A percentile compares a stretch with the other conserved stretches of the same genome.
Evolutionary conservation across 2,888 invertebrate genomes (phyloP).

Genomic region (Sinelater perroti): DNA sequence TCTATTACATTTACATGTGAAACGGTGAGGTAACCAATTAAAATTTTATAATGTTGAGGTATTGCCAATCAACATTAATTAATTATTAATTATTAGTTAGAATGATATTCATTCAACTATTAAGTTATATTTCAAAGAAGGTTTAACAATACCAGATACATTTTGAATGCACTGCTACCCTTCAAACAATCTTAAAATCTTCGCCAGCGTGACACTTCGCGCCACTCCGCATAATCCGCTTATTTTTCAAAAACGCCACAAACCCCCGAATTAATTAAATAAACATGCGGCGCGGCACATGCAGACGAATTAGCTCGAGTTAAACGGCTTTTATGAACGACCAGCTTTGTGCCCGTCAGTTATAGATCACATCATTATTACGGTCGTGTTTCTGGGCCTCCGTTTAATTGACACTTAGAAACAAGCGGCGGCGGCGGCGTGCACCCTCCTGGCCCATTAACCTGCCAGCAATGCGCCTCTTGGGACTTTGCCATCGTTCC

Average conservation of each 20-base stretch:
- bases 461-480: constrained; percentile 32
- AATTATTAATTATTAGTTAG: background rate
- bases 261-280: constrained; percentile 17
- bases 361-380: constrained; percentile 26
- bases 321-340: constrained; percentile 18
- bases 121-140: too few relatives aligned
- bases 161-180: background rate
- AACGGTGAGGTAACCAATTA: too few relatives aligned
- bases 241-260: constrained; percentile 15
- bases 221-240: constrained; percentile 3
- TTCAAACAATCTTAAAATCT: constrained; percentile 15
- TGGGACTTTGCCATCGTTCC: constrained; percentile 31
- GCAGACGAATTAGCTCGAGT: constrained; percentile 13
- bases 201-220: background rate
- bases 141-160: too few relatives aligned
- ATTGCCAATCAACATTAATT: too few relatives aligned
- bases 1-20: too few relatives aligned
- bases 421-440: constrained; percentile 23
- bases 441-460: constrained; percentile 35
- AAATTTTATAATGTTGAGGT: too few relatives aligned
- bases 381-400: constrained; percentile 25
- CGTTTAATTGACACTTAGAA: constrained; percentile 34
- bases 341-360: constrained; percentile 17
- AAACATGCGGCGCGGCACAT: constrained; percentile 16
- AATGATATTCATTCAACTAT: background rate